Evolutionary conservation across 2,888 invertebrate species (phyloP), one percentile per base, ranked within the genome.

Genomic region (Lordiphosa fenestrarum): DNA sequence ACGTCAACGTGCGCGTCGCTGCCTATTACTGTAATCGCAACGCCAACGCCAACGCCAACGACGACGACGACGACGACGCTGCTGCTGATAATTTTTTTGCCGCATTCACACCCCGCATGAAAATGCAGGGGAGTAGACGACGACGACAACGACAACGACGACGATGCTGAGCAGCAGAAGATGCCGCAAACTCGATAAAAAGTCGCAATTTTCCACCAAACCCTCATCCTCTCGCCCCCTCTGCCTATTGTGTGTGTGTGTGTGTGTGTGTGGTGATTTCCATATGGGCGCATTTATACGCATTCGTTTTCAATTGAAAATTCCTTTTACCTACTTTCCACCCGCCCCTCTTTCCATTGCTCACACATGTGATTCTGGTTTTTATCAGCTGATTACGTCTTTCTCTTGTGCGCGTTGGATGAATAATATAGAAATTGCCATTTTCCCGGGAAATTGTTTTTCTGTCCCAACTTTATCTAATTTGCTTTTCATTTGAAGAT

Each of bases 221-320:
- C 42, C 38, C 66, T 50, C 63, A 68, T 63, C 52, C 56, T 53
- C 38, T 59, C 56, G 5, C 30, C 4, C 4, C n/a, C 7, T 30
- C 37, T 21, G n/a, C 25, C 23, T 4, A 36, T 15, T 12, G 30
- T 52, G 40, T 54, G 9, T n/a, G 30, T 7, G 41, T 9, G 42
- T 21, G 57, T 60, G 63, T 53, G 47, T 33, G 37, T 61, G 53
- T 42, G 65, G 30, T 60, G 68, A 70, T 77, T 74, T 82, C 78
- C 84, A 84, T 84, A 84, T 82, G 81, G 84, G 82, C 71, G 66
- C 75, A 82, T 82, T 80, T 76, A 80, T 83, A 78, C 71, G 80
- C 77, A 82, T 78, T 78, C 77, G 62, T 71, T 83, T 83, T 81
- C 78, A 83, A 83, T 80, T 80, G 81, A 73, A 80, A 75, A 71